Evolutionary conservation across 2,888 invertebrate genomes (phyloP).

Genomic region (Limnephilus rhombicus): DNA sequence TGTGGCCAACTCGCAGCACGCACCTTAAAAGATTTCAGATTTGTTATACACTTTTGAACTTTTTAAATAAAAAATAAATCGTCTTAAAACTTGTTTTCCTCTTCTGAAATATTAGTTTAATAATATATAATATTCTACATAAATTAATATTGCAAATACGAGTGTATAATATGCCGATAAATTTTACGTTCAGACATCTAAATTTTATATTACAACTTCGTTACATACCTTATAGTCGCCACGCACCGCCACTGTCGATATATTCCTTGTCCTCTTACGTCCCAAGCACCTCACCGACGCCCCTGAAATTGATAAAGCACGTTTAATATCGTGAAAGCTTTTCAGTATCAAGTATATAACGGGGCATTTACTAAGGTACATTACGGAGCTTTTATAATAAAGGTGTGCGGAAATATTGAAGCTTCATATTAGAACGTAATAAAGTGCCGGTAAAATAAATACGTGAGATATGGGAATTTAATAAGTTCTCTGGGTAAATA

Average conservation of each 20-base stretch:
- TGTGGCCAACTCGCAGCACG: too few species aligned
- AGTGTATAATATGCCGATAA: background rate
- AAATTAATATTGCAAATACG: background rate
- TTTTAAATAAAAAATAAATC: background rate
- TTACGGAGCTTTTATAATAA: constrained; percentile 38
- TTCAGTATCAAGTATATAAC: constrained; percentile 45
- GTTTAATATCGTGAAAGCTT: constrained; percentile 65
- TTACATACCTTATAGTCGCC: background rate
- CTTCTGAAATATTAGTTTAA: background rate
- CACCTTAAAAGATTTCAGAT: too few species aligned
- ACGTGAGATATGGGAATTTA: background rate
- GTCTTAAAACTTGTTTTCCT: background rate
- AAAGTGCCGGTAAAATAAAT: background rate
- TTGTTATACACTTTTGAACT: too few species aligned
- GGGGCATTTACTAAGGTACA: constrained; percentile 38
- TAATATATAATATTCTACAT: background rate
- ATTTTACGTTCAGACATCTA: background rate
- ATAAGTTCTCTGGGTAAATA: constrained; percentile 1
- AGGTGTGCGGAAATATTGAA: constrained; percentile 42
- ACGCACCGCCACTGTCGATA: constrained; percentile 46
- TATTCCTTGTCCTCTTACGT: constrained; percentile 25
- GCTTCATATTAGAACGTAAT: constrained; percentile 8
- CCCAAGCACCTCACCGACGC: constrained; percentile 52
- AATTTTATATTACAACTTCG: background rate
- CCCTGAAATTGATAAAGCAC: constrained; percentile 64